A percentile compares a stretch with the other conserved stretches of the same genome.
Evolutionary conservation across 2,888 invertebrate genomes (phyloP).

Genomic region (Patella ulyssiponensis): DNA sequence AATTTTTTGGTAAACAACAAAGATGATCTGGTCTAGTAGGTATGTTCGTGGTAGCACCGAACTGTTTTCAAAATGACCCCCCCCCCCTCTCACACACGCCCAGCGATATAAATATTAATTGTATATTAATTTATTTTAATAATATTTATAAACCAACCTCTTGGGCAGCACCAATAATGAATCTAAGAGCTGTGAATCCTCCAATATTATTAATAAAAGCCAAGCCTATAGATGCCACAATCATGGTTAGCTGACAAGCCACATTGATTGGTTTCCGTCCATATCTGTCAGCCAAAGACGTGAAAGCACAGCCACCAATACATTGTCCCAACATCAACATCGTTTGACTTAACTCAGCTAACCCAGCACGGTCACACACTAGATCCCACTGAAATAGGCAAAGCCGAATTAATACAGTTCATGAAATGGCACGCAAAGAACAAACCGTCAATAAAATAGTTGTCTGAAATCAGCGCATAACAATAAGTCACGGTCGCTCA

Average conservation of each 20-base stretch:
- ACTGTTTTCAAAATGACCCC: too few relatives aligned
- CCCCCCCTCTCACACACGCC: too few relatives aligned
- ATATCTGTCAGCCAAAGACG: constrained; percentile 50
- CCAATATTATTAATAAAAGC: constrained; percentile 44
- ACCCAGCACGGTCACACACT: constrained; percentile 51
- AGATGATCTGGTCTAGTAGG: too few relatives aligned
- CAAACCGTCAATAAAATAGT: too few relatives aligned
- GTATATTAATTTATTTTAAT: neutral
- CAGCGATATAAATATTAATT: neutral
- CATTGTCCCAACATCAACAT: constrained; percentile 50
- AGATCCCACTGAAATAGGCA: constrained; percentile 42
- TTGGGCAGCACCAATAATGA: constrained; percentile 42
- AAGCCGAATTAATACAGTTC: too few relatives aligned
- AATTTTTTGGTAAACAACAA: too few relatives aligned
- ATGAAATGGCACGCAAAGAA: too few relatives aligned
- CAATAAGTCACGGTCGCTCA: too few relatives aligned
- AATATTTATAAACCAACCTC: constrained; percentile 29
- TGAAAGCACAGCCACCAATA: constrained; percentile 48
- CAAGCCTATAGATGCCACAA: constrained; percentile 30
- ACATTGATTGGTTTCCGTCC: constrained; percentile 54
- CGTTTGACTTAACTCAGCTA: constrained; percentile 54
- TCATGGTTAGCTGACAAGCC: constrained; percentile 37
- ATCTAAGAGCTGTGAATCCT: constrained; percentile 46
- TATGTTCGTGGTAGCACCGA: too few relatives aligned
- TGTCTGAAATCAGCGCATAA: too few relatives aligned